phyloP scores from a whole-genome alignment of 2,888 invertebrate genomes.

The Napeogenes sylphis region DNA sequence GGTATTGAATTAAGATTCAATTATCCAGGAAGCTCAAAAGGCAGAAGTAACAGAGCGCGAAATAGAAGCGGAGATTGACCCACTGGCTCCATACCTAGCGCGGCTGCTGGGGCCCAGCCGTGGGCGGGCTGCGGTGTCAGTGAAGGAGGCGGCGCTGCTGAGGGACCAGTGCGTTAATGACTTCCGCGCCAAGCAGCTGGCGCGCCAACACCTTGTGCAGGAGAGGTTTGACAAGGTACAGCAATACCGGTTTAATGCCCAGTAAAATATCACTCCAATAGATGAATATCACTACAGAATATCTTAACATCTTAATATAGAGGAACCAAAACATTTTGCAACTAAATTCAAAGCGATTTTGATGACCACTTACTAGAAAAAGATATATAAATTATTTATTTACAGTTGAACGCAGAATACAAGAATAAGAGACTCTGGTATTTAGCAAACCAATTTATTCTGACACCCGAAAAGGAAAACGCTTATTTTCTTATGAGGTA shows the following conservation, averaged over 20 bases:
- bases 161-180: slow-evolving; percentile 81
- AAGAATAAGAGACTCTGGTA: slow-evolving; percentile 78
- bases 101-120: slow-evolving; percentile 72
- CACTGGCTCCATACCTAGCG: slow-evolving; percentile 80
- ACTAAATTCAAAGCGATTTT: too few species aligned
- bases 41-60: slow-evolving; percentile 77
- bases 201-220: slow-evolving; percentile 81
- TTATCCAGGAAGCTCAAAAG: slow-evolving; percentile 64
- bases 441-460: slow-evolving; percentile 75
- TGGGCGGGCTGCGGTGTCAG: slow-evolving; percentile 59
- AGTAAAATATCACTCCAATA: too few species aligned
- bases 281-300: too few species aligned
- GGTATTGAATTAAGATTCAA: neutral
- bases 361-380: neutral
- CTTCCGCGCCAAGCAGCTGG: slow-evolving; percentile 79
- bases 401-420: slow-evolving; percentile 71
- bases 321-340: too few species aligned
- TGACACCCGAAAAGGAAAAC: slow-evolving; percentile 79
- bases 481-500: slow-evolving; percentile 75
- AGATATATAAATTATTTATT: slow-evolving; percentile 24
- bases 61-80: slow-evolving; percentile 80
- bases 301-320: too few species aligned
- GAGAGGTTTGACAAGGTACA: slow-evolving; percentile 80
- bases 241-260: too few species aligned
- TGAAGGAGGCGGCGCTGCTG: slow-evolving; percentile 69